These are phyloP conservation scores for Rousettus madagascariensis DNA, from an alignment of 2,797 vertebrate genomes.

Conservation along the genomic window DNA sequence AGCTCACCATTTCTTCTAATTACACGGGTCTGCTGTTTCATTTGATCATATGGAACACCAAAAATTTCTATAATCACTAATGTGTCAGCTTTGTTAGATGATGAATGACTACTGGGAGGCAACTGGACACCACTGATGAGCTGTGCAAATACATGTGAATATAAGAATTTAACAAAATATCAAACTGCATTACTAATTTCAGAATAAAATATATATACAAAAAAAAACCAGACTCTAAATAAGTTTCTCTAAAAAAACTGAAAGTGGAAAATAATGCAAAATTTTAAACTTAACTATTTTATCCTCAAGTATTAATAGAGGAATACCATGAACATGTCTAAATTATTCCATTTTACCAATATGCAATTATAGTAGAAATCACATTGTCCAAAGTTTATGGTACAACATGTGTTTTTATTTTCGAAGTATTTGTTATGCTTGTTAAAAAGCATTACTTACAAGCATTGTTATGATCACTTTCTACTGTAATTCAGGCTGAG, in stretches of 20 bases:
- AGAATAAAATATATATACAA: not conserved
- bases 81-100: constrained; percentile 82
- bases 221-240: not conserved
- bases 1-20: constrained; percentile 90
- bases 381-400: not conserved
- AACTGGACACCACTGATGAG: constrained; percentile 90
- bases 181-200: not conserved
- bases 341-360: not conserved
- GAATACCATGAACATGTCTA: not conserved
- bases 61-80: constrained; percentile 89
- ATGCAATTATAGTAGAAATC: not conserved
- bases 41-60: constrained; percentile 86
- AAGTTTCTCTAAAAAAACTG: not conserved
- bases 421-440: not conserved
- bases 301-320: not conserved
- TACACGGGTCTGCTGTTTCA: constrained; percentile 84
- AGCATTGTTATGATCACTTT: not conserved
- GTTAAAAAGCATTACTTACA: not conserved
- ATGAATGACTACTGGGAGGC: constrained; percentile 77
- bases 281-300: not conserved
- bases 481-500: not conserved
- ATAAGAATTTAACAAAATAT: not conserved
- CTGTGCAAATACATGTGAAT: constrained; percentile 78
- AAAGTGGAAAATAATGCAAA: not conserved
- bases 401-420: not conserved